Evolutionary conservation across 2,888 invertebrate genomes (phyloP), one percentile per base, ranked within the genome.

Genomic region (Hetaerina titia): DNA sequence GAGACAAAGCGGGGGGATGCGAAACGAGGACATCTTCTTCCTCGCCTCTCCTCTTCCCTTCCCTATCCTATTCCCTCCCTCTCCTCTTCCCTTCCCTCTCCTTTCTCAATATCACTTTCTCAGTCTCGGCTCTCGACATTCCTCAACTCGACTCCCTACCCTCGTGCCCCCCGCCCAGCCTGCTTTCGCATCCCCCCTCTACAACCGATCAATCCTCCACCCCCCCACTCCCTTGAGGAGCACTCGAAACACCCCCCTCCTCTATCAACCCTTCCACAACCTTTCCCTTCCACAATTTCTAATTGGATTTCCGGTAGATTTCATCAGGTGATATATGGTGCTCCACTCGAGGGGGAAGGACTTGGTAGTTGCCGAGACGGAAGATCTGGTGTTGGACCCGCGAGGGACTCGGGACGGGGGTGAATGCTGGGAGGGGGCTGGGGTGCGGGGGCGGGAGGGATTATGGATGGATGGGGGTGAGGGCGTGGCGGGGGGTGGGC

Each of bases 261-360:
- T 11, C 81, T 31, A 8, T 31, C 81, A 69, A 19, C 22, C 31
- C 31, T 22, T 15, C 81, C 31, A 6, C 81, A 2, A 5, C 13
- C 31, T 11, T 31, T 13, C 81, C 81, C 81, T 31, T n/a, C 31
- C 31, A 25, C 81, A 81, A 81, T 81, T 81, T 81, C 81, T 81
- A 81, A 81, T 81, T 81, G 81, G 81, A 81, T 81, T 81, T 81
- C 81, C 81, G 81, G 81, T 81, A 81, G 81, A 81, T 81, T 81
- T 81, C 81, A 81, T 81, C 81, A 81, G 81, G 81, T 81, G 81
- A 81, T 81, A 81, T 81, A 81, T 81, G 81, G 81, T 31, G 25
- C 31, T 11, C 81, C 81, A 81, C 31, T 81, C 31, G 31, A 81
- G n/a, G 45, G 31, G 25, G 74, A 74, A 74, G 31, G 81, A 81